Base-by-base conservation (phyloP, 2,888 invertebrate species). In the Calliopum simillimum region DNA sequence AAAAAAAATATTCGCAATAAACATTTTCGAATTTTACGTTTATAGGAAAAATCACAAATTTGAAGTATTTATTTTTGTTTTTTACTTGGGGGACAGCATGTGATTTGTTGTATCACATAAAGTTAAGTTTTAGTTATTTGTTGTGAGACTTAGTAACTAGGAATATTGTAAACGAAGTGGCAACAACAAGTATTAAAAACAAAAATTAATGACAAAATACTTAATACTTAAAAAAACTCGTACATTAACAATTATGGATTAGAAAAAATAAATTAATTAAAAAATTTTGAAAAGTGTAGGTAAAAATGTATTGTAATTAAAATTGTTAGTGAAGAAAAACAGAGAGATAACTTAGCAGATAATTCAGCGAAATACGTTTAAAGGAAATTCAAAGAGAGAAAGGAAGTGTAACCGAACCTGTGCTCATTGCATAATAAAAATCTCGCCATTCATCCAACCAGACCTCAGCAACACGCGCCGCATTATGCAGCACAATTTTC, bases 381-480 rank as follows among this genome's bases (percentile, higher is more conserved):
- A 8, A 62, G 58, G 33, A 62, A 41, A 51, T 16, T 16, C 11
- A 62, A 13, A 53, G 33, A 46, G 14, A 43, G 43, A 49, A 21
- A 62, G 53, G 46, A 6, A 62, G 53, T 4, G 16, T 46, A 65
- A 74, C 86, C 89, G 90, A 93, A 97, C 97, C 97, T 95, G 97
- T 95, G 88, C 96, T 97, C 94, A 98, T 97, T 88, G 96, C 95
- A 93, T 96, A 97, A 92, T 96, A 98, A 93, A 98, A 98, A 89
- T 96, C 96, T 88, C 96, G 94, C 95, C 98, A 99, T 88, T 99
- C 97, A 91, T 99, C 99, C 94, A 99, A 95, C 99, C 99, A 99
- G 83, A 99, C 99, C 88, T 98, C 97, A 81, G 98, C 99, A 81
- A 98, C 97, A 82, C 99, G 91, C 81, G 98, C 97, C 79, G 98